These are phyloP conservation scores for Dinomys branickii DNA, from an alignment of 2,113 vertebrate species.

Conservation along the genomic window DNA sequence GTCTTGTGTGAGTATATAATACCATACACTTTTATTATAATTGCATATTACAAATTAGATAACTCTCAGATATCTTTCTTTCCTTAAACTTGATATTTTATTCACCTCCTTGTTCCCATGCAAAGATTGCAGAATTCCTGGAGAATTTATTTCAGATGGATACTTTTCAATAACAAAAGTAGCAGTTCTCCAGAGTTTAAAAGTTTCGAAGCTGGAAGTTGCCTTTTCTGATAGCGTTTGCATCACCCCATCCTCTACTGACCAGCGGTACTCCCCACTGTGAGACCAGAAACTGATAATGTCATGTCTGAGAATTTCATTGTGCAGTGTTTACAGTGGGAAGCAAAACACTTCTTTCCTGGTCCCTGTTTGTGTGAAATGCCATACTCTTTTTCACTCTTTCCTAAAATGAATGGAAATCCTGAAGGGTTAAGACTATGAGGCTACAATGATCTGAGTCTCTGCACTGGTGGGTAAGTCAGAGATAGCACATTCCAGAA, in stretches of 20 bases:
- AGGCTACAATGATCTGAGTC: background rate
- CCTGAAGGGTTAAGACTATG: background rate
- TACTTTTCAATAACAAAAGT: background rate
- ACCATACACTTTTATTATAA: background rate
- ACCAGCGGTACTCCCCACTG: conserved; percentile 49
- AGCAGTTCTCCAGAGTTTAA: background rate
- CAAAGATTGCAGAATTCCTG: background rate
- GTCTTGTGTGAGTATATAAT: background rate
- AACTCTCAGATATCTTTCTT: background rate
- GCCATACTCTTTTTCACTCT: background rate
- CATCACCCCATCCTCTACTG: background rate
- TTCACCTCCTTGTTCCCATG: background rate
- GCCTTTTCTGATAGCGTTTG: background rate
- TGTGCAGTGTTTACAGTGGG: conserved; percentile 32
- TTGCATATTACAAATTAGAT: background rate
- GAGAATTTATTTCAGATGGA: background rate
- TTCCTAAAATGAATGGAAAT: background rate
- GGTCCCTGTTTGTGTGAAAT: background rate
- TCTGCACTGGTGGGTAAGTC: background rate
- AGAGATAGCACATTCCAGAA: background rate
- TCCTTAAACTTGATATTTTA: background rate
- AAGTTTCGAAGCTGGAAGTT: background rate
- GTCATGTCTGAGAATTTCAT: conserved; percentile 71
- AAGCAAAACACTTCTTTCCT: background rate
- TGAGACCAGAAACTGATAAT: conserved; percentile 77